Evolutionary conservation across 2,113 vertebrate genomes (phyloP).

Genomic region (Cairina moschata): DNA sequence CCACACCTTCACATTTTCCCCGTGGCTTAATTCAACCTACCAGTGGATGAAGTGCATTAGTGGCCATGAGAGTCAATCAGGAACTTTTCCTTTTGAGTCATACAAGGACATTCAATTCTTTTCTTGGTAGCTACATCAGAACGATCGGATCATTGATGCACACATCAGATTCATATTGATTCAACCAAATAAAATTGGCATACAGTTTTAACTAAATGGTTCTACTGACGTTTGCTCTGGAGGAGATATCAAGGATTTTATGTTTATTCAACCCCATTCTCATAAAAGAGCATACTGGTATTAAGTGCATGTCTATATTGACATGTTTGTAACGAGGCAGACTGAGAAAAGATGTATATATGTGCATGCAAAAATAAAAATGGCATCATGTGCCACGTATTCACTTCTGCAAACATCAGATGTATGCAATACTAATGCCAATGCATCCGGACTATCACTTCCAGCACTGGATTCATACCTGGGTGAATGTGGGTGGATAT

Average conservation of each 20-base stretch:
- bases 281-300: not conserved
- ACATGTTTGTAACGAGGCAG: not conserved
- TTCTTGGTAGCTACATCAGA: not conserved
- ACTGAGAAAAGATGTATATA: not conserved
- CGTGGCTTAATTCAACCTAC: not conserved
- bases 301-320: not conserved
- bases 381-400: not conserved
- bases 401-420: not conserved
- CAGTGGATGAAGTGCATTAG: not conserved
- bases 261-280: not conserved
- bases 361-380: not conserved
- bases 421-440: not conserved
- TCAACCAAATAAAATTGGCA: not conserved
- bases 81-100: not conserved
- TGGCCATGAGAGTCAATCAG: not conserved
- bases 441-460: not conserved
- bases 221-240: not conserved
- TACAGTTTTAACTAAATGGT: not conserved
- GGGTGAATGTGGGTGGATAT: not conserved
- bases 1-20: not conserved
- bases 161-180: not conserved
- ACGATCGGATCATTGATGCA: not conserved
- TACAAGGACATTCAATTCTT: not conserved
- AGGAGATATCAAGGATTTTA: not conserved
- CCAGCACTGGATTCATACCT: not conserved